Evolutionary conservation across 1,140 invertebrate species (phyloP), one percentile per base, ranked within the genome.

Genomic region (Drosophila leontia): DNA sequence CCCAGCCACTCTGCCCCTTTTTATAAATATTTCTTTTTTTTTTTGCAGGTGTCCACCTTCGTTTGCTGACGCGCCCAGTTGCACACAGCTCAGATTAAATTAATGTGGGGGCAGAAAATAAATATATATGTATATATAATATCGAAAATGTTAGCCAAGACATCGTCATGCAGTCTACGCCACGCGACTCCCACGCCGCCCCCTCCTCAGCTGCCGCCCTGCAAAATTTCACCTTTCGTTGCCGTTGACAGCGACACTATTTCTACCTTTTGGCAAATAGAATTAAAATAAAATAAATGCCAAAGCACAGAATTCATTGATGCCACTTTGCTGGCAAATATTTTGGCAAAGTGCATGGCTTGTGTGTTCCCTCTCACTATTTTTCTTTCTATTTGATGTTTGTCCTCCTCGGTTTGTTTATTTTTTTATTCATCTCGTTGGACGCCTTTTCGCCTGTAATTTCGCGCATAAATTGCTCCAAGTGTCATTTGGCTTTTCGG

Each of bases 121-220:
- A n/a, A 23, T 11, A 45, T 45, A 23, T 29, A 57, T 37, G 13
- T 41, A 41, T 39, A 2, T 39, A 41, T 39, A n/a, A 17, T 17
- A 26, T 4, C 47, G 23, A 56, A 19, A 19, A 56, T 57, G 51
- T 34, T 32, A 48, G 47, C 41, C 35, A 72, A 45, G 59, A 56
- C 63, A 84, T 80, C 81, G 85, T 90, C 85, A 90, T 91, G 85
- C 85, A 90, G 85, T 90, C 85, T 90, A 90, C 82, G 85, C 78
- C 84, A 88, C 84, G 84, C 84, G 84, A 88, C 84, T 80, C 85
- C 84, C 64, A 78, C 76, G 42, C 50, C 42, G 29, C 80, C 78
- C 53, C 47, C 56, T 41, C 63, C 60, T 39, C 15, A 71, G 42
- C 48, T 48, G 58, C 48, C 53, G 58, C 50, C 44, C 44, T 53